phyloP scores from a whole-genome alignment of 2,888 invertebrate genomes.

The Ophion costatus region DNA sequence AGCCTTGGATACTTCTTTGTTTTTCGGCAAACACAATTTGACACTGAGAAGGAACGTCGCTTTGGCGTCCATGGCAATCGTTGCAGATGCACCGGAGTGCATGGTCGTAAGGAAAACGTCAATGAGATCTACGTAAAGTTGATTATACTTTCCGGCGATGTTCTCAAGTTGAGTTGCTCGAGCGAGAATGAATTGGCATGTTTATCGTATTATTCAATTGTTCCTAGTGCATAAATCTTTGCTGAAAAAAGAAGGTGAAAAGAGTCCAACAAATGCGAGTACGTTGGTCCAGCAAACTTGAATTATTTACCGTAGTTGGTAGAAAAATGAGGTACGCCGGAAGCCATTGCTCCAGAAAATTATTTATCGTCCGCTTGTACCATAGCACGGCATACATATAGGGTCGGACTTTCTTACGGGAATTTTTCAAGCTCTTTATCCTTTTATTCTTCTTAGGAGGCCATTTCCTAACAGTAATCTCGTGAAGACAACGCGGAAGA shows the following conservation, averaged over 20 bases:
- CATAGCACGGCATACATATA: background rate
- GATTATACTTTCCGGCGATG: background rate
- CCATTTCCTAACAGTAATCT: slow-evolving; percentile 52
- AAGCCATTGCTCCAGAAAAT: slow-evolving; percentile 24
- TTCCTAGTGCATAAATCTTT: background rate
- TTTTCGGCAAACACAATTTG: too few species aligned
- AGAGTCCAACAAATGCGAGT: background rate
- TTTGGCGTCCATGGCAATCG: too few species aligned
- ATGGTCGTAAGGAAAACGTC: background rate
- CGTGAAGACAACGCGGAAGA: slow-evolving; percentile 40
- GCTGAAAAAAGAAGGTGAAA: background rate
- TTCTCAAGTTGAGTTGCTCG: background rate
- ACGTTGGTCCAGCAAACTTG: background rate
- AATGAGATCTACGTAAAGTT: background rate
- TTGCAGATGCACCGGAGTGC: too few species aligned
- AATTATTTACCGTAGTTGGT: background rate
- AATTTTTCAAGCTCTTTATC: slow-evolving; percentile 39
- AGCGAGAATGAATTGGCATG: background rate
- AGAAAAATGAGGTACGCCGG: background rate
- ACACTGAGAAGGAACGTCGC: too few species aligned
- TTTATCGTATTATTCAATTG: background rate
- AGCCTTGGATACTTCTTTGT: too few species aligned
- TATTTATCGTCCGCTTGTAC: slow-evolving; percentile 42
- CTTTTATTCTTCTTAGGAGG: slow-evolving; percentile 44
- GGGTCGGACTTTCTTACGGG: slow-evolving; percentile 16